Percentiles rank a stretch among this genome's conserved stretches.
Evolutionary conservation across 2,888 invertebrate species (phyloP).

Genomic region (Nesidiocoris tenuis): DNA sequence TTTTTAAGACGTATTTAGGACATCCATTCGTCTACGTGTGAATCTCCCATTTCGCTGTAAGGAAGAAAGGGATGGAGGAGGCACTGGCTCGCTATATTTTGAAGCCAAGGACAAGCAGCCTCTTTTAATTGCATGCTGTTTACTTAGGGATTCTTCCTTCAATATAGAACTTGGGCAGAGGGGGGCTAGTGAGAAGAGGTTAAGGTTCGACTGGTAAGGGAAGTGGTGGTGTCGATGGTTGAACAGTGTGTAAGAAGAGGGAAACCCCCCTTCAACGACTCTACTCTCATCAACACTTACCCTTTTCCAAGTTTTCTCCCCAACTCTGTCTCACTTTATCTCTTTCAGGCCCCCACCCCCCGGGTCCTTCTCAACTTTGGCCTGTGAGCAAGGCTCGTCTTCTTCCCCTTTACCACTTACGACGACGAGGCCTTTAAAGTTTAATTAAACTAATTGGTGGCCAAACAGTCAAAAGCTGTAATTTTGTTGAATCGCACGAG

Average conservation of each 20-base stretch:
- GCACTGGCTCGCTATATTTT: constrained; percentile 14
- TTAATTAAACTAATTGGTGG: constrained; percentile 43
- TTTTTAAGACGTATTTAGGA: no score
- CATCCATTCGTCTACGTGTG: no score
- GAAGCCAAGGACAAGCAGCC: constrained; percentile 1
- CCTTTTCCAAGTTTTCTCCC: neutral
- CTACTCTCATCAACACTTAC: neutral
- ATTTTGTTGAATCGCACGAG: constrained; percentile 36
- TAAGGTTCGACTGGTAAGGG: neutral
- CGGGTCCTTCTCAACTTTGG: neutral
- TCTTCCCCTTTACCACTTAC: neutral
- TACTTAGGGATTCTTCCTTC: constrained; percentile 36
- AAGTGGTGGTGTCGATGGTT: neutral
- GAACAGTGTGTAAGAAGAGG: neutral
- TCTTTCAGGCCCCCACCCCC: neutral
- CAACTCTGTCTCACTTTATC: neutral
- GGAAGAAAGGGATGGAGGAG: neutral
- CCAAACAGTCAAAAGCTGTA: constrained; percentile 34
- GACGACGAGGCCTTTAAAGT: constrained; percentile 25
- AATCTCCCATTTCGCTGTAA: neutral
- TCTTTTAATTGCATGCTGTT: constrained; percentile 39
- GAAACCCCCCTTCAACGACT: neutral
- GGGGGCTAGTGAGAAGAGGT: neutral
- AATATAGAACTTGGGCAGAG: constrained; percentile 11
- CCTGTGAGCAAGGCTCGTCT: neutral